Evolutionary conservation across 1,140 invertebrate species (phyloP).

Genomic region (Ooceraea biroi): DNA sequence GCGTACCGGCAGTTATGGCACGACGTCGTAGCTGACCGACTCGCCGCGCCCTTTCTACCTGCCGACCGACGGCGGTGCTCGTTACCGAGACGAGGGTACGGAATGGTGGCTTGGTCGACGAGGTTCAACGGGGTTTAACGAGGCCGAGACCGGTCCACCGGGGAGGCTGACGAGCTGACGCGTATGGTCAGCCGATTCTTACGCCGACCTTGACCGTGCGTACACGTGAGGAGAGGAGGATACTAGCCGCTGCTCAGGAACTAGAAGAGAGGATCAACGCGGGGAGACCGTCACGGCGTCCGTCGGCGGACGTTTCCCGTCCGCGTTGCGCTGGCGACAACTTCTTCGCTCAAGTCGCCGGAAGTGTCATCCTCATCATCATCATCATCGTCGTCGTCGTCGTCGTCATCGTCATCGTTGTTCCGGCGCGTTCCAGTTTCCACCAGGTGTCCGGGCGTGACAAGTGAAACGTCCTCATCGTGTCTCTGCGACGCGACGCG

Average conservation of each 20-base stretch:
- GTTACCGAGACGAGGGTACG: conserved; percentile 38
- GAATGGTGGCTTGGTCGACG: conserved; percentile 52
- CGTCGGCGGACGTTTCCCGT: conserved; percentile 16
- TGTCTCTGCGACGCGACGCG: neutral
- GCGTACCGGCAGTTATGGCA: conserved; percentile 80
- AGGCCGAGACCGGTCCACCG: conserved; percentile 77
- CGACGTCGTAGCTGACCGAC: conserved; percentile 81
- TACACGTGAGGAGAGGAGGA: neutral
- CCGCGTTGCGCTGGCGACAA: too few species aligned
- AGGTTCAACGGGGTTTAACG: conserved; percentile 71
- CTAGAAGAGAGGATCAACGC: conserved; percentile 22
- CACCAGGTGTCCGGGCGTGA: conserved; percentile 7
- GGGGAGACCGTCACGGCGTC: conserved; percentile 1
- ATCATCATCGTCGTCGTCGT: neutral
- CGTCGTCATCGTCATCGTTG: neutral
- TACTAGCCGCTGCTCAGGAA: neutral
- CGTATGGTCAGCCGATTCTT: conserved; percentile 37
- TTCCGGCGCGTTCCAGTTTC: neutral
- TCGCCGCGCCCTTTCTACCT: conserved; percentile 45
- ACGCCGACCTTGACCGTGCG: conserved; percentile 54
- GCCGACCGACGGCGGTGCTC: neutral
- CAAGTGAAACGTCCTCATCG: conserved; percentile 35
- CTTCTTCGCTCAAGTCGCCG: conserved; percentile 9
- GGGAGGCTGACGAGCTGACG: conserved; percentile 79
- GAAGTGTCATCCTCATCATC: neutral